Evolutionary conservation across 2,888 invertebrate species (phyloP).

Genomic region (Trachelus troglodyta): DNA sequence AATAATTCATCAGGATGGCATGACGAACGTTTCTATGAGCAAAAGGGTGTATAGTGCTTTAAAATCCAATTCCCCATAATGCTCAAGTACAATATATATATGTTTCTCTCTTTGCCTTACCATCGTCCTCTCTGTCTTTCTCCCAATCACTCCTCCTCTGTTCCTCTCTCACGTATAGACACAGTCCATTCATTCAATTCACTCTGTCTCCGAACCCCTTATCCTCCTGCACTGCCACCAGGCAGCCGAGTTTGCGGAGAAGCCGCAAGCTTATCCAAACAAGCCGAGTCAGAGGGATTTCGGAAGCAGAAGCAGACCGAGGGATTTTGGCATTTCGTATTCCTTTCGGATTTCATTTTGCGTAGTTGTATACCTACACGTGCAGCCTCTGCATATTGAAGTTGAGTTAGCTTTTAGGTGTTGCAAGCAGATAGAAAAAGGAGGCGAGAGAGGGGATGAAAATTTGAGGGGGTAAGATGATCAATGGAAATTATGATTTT

Average conservation of each 20-base stretch:
- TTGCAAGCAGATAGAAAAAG: not conserved
- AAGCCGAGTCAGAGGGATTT: conserved; percentile 31
- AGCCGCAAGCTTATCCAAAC: conserved; percentile 44
- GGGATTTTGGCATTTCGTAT: conserved; percentile 31
- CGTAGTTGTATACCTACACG: not conserved
- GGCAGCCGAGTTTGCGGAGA: not conserved
- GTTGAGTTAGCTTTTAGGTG: not conserved
- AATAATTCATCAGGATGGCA: conserved; percentile 29
- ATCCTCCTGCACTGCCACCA: conserved; percentile 11
- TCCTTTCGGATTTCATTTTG: not conserved
- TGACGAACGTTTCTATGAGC: conserved; percentile 46
- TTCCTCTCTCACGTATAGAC: not conserved
- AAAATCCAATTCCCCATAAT: conserved; percentile 53
- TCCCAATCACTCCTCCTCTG: conserved; percentile 16
- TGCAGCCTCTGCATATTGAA: not conserved
- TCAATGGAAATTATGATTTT: not conserved
- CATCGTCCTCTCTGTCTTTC: conserved; percentile 9
- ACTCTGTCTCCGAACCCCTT: conserved; percentile 23
- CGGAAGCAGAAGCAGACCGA: conserved; percentile 26
- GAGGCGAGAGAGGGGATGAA: not conserved
- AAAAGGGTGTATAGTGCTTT: conserved; percentile 40
- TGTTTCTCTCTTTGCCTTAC: conserved; percentile 17
- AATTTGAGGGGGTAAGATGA: not conserved
- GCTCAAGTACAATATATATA: conserved; percentile 10
- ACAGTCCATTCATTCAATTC: conserved; percentile 18